Percentiles rank a stretch among this genome's conserved stretches.
Evolutionary conservation across 2,797 vertebrate species (phyloP).

Genomic region (Dendrocincla tyrannina): DNA sequence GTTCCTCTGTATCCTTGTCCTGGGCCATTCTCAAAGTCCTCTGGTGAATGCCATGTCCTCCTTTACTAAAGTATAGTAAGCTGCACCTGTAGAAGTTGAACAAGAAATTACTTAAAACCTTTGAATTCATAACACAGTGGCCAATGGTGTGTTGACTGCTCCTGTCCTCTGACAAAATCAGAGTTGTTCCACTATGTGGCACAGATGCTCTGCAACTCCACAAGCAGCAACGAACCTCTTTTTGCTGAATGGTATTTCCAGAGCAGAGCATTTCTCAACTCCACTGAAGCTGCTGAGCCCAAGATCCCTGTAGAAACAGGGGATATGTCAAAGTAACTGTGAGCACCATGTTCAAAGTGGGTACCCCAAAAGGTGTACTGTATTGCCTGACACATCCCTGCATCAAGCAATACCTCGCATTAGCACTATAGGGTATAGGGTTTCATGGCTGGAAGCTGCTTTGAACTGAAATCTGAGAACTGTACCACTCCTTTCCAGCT

Average conservation of each 20-base stretch:
- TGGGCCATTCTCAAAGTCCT: neutral
- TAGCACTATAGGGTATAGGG: neutral
- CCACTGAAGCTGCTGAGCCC: neutral
- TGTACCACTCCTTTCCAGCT: neutral
- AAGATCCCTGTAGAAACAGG: neutral
- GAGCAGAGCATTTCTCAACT: neutral
- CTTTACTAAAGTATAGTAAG: neutral
- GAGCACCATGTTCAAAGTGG: neutral
- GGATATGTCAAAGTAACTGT: neutral
- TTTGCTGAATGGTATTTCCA: neutral
- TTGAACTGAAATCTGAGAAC: neutral
- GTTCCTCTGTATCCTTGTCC: neutral
- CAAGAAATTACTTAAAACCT: neutral
- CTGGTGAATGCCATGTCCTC: neutral
- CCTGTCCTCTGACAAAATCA: neutral
- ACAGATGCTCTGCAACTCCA: constrained; percentile 15
- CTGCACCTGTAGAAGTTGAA: neutral
- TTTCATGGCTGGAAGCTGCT: neutral
- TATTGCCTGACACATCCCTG: neutral
- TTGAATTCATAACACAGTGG: neutral
- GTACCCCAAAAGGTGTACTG: neutral
- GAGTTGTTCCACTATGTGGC: constrained; percentile 35
- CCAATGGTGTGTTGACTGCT: neutral
- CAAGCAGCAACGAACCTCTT: neutral
- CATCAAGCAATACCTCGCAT: neutral